These are phyloP conservation scores for Eulemur mongoz DNA, from an alignment of 2,797 vertebrate genomes.

Conservation along the genomic window DNA sequence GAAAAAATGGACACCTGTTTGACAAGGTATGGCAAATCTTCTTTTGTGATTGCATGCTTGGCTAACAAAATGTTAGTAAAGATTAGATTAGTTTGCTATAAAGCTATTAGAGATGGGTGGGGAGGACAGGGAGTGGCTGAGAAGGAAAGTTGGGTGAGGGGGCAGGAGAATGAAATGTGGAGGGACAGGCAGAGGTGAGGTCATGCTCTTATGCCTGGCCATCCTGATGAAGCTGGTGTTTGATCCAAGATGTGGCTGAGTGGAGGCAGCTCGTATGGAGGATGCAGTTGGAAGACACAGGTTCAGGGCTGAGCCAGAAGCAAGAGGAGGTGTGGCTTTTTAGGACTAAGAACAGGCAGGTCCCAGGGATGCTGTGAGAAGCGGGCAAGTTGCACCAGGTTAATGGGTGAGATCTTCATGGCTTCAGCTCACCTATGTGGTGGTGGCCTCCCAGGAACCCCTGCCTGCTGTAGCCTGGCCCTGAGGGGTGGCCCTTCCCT, in stretches of 20 bases:
- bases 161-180: neutral
- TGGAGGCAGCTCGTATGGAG: neutral
- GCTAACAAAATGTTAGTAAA: neutral
- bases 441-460: neutral
- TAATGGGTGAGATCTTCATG: neutral
- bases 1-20: neutral
- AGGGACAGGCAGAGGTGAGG: neutral
- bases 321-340: neutral
- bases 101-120: neutral
- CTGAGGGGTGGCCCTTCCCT: neutral
- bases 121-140: neutral
- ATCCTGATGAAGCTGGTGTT: neutral
- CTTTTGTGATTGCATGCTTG: neutral
- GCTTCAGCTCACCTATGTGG: neutral
- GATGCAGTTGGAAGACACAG: neutral
- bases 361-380: neutral
- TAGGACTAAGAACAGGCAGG: neutral
- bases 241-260: neutral
- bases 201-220: neutral
- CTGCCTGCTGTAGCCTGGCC: neutral
- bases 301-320: neutral
- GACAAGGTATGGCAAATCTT: neutral
- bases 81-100: neutral
- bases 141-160: neutral
- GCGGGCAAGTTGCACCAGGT: neutral